Percentiles rank a stretch among this genome's conserved stretches.
Conservation (phyloP, 2,888 invertebrate genomes). For the Gryllus longicercus region DNA sequence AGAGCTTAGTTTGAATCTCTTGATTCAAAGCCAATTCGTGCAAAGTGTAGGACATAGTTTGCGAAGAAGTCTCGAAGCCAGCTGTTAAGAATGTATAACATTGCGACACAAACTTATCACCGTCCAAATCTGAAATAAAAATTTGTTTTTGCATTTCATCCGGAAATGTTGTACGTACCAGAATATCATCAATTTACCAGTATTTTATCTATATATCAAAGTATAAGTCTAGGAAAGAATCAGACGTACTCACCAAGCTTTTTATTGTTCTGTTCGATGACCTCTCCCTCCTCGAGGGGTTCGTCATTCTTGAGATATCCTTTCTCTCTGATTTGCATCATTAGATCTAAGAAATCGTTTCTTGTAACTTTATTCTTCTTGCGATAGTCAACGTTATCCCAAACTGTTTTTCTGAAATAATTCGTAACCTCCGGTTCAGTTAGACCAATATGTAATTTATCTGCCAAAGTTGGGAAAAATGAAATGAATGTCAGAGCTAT, state of each 20-base stretch:
- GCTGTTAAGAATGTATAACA: constrained; percentile 30
- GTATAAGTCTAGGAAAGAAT: background rate
- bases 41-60: constrained; percentile 26
- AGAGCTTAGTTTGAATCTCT: constrained; percentile 26
- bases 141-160: background rate
- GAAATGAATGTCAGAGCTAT: background rate
- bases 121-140: constrained; percentile 39
- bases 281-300: background rate
- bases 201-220: no score
- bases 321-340: constrained; percentile 31
- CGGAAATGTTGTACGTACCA: background rate
- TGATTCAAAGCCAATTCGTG: constrained; percentile 36
- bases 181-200: no score
- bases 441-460: background rate
- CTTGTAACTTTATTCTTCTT: constrained; percentile 39
- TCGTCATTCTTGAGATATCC: background rate
- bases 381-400: constrained; percentile 34
- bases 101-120: constrained; percentile 41
- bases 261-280: background rate
- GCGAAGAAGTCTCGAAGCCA: constrained; percentile 33
- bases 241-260: background rate
- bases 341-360: constrained; percentile 39
- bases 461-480: background rate
- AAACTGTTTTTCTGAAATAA: background rate
- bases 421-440: background rate